Percentiles rank a stretch among this genome's conserved stretches.
Evolutionary conservation across 2,113 vertebrate genomes (phyloP).

Genomic region (Rhea pennata): DNA sequence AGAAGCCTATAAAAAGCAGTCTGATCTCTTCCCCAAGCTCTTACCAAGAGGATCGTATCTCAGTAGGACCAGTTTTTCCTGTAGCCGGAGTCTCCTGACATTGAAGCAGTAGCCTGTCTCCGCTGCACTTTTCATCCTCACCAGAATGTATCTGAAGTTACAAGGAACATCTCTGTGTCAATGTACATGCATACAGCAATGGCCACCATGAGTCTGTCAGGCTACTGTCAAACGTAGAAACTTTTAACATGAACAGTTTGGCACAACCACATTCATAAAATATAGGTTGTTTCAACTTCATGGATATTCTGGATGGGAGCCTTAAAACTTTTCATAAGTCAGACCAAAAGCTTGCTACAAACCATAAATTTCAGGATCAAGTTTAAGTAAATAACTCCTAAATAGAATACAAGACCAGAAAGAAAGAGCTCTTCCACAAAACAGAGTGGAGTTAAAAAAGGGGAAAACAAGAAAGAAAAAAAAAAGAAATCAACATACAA

Average conservation of each 20-base stretch:
- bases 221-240: fast-evolving
- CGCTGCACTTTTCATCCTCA: slow-evolving; percentile 92
- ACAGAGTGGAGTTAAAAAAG: background rate
- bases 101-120: slow-evolving; percentile 91
- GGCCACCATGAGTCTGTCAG: background rate
- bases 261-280: background rate
- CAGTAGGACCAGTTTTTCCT: slow-evolving; percentile 89
- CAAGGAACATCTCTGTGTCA: slow-evolving; percentile 6
- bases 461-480: too few species aligned
- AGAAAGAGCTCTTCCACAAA: background rate
- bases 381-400: background rate
- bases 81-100: slow-evolving; percentile 83
- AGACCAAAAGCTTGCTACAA: background rate
- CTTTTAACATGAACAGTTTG: background rate
- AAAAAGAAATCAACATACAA: background rate
- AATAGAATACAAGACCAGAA: background rate
- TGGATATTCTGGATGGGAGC: background rate
- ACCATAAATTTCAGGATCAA: background rate
- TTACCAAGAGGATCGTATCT: slow-evolving; percentile 93
- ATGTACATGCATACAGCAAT: background rate
- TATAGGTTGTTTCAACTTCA: background rate
- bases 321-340: background rate
- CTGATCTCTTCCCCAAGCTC: slow-evolving; percentile 15
- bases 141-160: slow-evolving; percentile 84
- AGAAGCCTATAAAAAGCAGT: background rate